Conservation (phyloP, 2,113 vertebrate genomes). For the Tragelaphus scriptus region DNA sequence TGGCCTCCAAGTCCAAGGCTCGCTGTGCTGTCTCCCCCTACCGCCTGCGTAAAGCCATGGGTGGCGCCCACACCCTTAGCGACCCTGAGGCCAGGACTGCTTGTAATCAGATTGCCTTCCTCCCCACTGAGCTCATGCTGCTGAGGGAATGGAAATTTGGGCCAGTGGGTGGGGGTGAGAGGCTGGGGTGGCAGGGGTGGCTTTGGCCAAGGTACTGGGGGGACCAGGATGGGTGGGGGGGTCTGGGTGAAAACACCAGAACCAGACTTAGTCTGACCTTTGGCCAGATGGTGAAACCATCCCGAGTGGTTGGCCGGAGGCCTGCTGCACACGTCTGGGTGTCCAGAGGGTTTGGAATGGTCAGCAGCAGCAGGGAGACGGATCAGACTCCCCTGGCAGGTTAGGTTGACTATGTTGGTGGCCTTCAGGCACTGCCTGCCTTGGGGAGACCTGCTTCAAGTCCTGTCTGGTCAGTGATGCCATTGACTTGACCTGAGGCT, state of each 20-base stretch:
- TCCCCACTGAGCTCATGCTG: constrained; percentile 33
- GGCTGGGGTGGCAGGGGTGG: not conserved
- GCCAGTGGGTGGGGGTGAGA: not conserved
- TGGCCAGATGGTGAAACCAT: not conserved
- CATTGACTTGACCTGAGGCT: not conserved
- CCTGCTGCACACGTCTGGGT: not conserved
- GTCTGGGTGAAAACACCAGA: not conserved
- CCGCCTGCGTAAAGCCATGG: rapidly evolving
- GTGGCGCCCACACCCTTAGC: not conserved
- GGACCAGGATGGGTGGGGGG: not conserved
- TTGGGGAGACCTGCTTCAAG: not conserved
- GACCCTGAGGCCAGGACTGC: not conserved
- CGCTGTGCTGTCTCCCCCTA: not conserved
- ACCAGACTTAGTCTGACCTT: not conserved
- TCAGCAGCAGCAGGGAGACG: not conserved
- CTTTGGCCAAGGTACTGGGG: not conserved
- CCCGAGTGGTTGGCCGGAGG: not conserved
- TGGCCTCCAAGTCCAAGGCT: not conserved
- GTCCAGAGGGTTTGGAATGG: not conserved
- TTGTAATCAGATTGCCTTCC: constrained; percentile 31
- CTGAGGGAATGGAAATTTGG: constrained; percentile 55
- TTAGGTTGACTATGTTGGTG: not conserved
- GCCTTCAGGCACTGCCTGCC: not conserved
- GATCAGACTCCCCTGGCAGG: not conserved
- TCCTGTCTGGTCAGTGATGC: not conserved